Evolutionary conservation across 2,797 vertebrate genomes (phyloP).

Genomic region (Smutsia gigantea): DNA sequence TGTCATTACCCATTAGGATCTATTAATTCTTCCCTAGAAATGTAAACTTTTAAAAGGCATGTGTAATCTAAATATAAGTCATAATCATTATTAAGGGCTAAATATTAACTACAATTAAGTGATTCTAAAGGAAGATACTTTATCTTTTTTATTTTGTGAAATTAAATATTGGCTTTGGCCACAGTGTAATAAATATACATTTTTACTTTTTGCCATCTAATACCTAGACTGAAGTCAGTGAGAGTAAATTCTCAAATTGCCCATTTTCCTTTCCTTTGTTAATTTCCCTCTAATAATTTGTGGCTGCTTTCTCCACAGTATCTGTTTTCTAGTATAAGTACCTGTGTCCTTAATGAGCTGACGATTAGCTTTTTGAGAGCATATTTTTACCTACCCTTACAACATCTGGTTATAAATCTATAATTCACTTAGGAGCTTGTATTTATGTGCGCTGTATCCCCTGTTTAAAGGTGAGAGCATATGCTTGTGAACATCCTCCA

Average conservation of each 20-base stretch:
- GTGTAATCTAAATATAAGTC: neutral
- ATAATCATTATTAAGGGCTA: neutral
- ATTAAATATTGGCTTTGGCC: neutral
- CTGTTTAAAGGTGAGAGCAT: slow-evolving; percentile 66
- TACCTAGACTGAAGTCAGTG: neutral
- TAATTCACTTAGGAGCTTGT: slow-evolving; percentile 69
- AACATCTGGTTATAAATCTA: slow-evolving; percentile 74
- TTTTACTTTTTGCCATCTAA: neutral
- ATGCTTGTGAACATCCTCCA: slow-evolving; percentile 64
- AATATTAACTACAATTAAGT: neutral
- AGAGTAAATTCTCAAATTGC: neutral
- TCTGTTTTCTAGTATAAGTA: slow-evolving; percentile 45
- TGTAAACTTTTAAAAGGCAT: neutral
- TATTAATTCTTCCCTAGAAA: neutral
- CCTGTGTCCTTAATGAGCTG: slow-evolving; percentile 66
- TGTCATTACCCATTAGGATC: neutral
- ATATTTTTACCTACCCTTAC: slow-evolving; percentile 58
- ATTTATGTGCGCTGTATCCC: slow-evolving; percentile 57
- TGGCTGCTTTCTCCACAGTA: slow-evolving; percentile 20
- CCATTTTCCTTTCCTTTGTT: neutral
- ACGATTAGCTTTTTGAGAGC: slow-evolving; percentile 65
- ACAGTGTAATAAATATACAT: neutral
- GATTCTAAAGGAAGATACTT: neutral
- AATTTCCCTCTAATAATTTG: neutral
- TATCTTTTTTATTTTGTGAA: neutral